Percentiles rank a stretch among this genome's conserved stretches.
phyloP scores from a whole-genome alignment of 2,113 vertebrate species.

The Epinephelus cyanopodus region DNA sequence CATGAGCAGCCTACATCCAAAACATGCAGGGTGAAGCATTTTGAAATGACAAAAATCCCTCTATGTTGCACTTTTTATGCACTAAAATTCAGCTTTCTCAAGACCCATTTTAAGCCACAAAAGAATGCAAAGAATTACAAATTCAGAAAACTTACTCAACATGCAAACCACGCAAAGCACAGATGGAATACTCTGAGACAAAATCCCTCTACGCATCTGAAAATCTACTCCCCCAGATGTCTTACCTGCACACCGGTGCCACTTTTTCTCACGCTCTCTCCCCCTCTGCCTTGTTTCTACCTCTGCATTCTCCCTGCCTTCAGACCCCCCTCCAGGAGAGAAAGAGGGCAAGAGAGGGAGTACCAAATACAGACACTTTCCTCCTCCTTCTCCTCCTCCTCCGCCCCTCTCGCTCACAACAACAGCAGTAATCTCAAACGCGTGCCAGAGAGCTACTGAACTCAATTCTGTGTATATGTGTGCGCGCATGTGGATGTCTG shows the following conservation, averaged over 20 bases:
- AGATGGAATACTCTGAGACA: not conserved
- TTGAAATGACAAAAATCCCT: not conserved
- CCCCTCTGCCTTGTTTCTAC: slow-evolving; percentile 54
- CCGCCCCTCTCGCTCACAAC: slow-evolving; percentile 65
- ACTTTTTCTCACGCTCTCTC: slow-evolving; percentile 55
- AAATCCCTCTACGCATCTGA: not conserved
- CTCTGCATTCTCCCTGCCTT: slow-evolving; percentile 64
- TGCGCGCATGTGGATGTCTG: slow-evolving; percentile 37
- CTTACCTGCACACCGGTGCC: slow-evolving; percentile 76
- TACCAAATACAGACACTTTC: slow-evolving; percentile 68
- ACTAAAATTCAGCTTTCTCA: not conserved
- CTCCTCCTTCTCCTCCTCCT: slow-evolving; percentile 19
- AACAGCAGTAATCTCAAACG: slow-evolving; percentile 76
- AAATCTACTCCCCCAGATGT: slow-evolving; percentile 8
- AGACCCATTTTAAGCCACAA: not conserved
- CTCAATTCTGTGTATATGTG: slow-evolving; percentile 41
- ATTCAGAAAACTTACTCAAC: not conserved
- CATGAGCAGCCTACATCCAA: slow-evolving; percentile 34
- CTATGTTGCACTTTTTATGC: not conserved
- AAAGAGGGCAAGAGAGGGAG: slow-evolving; percentile 58
- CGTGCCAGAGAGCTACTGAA: slow-evolving; percentile 78
- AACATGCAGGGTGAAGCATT: slow-evolving; percentile 19
- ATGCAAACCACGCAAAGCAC: not conserved
- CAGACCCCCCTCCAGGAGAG: slow-evolving; percentile 58
- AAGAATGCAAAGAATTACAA: slow-evolving; percentile 4